phyloP scores from a whole-genome alignment of 2,113 vertebrate genomes.

The Collichthys lucidus region DNA sequence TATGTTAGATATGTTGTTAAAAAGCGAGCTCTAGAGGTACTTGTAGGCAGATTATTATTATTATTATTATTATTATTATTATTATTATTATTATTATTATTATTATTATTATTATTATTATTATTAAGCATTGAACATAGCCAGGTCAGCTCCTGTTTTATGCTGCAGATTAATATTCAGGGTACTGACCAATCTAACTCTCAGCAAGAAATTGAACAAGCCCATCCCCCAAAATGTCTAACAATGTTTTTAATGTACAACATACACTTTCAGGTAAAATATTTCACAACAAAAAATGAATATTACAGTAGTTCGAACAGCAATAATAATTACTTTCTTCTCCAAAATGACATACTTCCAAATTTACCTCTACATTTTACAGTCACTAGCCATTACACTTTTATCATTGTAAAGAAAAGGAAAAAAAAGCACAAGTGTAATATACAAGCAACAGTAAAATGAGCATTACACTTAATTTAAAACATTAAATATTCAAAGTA shows the following conservation, averaged over 20 bases:
- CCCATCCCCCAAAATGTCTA: neutral
- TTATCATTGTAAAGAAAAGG: neutral
- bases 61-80: too few species aligned
- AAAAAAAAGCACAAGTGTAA: neutral
- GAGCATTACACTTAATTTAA: neutral
- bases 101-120: too few species aligned
- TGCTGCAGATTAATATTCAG: neutral
- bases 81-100: too few species aligned
- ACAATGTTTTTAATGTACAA: constrained; percentile 2
- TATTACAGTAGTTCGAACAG: neutral
- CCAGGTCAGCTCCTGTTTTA: neutral
- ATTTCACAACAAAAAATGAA: neutral
- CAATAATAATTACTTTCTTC: neutral
- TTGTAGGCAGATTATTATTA: neutral
- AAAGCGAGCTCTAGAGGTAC: neutral
- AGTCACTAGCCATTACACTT: neutral
- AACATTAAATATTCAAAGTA: constrained; percentile 7
- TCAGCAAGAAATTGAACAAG: neutral
- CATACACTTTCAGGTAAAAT: neutral
- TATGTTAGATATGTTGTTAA: neutral
- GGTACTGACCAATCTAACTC: neutral
- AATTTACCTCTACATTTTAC: neutral
- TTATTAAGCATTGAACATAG: neutral
- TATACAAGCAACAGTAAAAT: constrained; percentile 16
- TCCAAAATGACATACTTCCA: neutral